Evolutionary conservation across 2,888 invertebrate species (phyloP), one percentile per base, ranked within the genome.

Genomic region (Thereva nobilitata): DNA sequence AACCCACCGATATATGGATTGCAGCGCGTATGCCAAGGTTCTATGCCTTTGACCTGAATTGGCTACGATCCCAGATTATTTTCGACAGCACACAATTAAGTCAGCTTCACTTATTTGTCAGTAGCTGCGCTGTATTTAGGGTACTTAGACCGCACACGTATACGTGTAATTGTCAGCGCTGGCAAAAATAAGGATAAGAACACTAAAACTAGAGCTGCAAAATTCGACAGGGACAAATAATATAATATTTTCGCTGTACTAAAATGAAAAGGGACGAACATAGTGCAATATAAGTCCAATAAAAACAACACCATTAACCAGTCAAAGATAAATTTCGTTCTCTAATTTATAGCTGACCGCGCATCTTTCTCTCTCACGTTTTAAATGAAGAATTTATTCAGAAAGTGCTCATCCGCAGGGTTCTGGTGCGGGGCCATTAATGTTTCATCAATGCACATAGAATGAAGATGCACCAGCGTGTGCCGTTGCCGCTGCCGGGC

Each of bases 11-110:
- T 23, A 23, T 23, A 23, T 23, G 45, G 35, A 47, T 35, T 59
- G 47, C 47, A 37, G 10, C 12, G n/a, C 23, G 23, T 10, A 45
- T 59, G 59, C 59, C 59, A 59, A 59, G 59, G 59, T 59, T 47
- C 49, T 38, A 38, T 59, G 59, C 59, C 59, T 59, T 59, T 59
- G 59, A 59, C 59, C 59, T 40, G 38, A 38, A 38, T 59, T 59
- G 59, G 59, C 59, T n/a, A 12, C 4, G n/a, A 8, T 10, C 59
- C 59, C 45, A 59, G 40, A 10, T 37, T 47, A 23, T 23, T 59
- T 47, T 59, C 40, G 47, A 45, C 23, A 59, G 37, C 38, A 59
- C 38, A 59, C 23, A 59, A 47, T 49, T 47, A 59, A 59, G 38
- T 49, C 40, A 45, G 59, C 49, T 59, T 59, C 45, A 59, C 38